Conservation (phyloP, 2,113 vertebrate species). For the Carlito syrichta region DNA sequence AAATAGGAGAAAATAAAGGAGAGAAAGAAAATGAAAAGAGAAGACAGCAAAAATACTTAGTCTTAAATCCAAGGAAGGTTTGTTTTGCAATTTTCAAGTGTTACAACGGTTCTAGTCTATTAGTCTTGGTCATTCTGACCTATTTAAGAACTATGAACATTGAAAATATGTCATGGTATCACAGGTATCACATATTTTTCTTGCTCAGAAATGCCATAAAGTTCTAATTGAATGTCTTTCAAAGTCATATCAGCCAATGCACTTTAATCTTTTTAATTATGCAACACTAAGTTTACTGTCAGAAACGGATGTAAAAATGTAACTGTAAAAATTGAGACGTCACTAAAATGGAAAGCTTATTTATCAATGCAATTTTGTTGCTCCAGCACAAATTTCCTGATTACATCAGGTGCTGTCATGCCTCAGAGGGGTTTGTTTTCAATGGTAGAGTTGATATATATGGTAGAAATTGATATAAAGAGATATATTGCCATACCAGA, state of each 20-base stretch:
- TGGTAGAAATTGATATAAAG: constrained; percentile 41
- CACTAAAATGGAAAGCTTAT: constrained; percentile 50
- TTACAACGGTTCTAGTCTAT: not conserved
- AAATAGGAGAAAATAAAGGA: not conserved
- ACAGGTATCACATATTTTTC: not conserved
- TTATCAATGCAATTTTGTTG: constrained; percentile 60
- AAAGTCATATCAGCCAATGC: constrained; percentile 4
- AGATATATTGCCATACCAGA: constrained; percentile 26
- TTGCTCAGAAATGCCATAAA: constrained; percentile 4
- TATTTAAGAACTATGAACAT: not conserved
- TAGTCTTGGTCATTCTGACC: not conserved
- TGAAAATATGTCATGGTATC: not conserved
- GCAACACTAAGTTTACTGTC: constrained; percentile 39
- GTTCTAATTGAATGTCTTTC: constrained; percentile 38
- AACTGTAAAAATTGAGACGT: constrained; percentile 53
- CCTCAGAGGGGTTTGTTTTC: constrained; percentile 3
- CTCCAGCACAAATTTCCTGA: constrained; percentile 46
- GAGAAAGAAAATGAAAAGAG: not conserved
- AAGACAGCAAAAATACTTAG: not conserved
- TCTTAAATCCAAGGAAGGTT: not conserved
- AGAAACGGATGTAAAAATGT: constrained; percentile 53
- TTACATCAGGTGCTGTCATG: constrained; percentile 8
- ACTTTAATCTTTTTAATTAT: constrained; percentile 61
- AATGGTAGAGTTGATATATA: constrained; percentile 39
- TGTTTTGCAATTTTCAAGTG: not conserved